phyloP scores from a whole-genome alignment of 1,140 invertebrate species.

The Leptinotarsa defecta region DNA sequence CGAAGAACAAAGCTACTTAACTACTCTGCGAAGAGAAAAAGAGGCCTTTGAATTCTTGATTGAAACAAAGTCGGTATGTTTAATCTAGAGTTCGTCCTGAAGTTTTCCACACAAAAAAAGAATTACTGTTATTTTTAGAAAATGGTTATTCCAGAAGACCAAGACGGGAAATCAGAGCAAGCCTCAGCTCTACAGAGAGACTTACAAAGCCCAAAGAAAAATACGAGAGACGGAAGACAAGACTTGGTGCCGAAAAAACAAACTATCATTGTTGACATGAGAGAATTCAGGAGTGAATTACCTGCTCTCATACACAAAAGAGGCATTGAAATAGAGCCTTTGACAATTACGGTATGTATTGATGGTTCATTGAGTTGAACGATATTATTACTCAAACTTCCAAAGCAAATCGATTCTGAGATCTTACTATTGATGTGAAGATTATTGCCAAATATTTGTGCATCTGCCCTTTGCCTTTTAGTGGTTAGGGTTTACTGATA shows the following conservation, averaged over 20 bases:
- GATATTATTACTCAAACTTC: no score
- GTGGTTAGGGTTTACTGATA: no score
- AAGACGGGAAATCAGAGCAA: slow-evolving; percentile 82
- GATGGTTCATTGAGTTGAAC: not conserved
- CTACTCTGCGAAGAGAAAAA: slow-evolving; percentile 87
- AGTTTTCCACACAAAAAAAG: not conserved
- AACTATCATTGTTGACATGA: slow-evolving; percentile 93
- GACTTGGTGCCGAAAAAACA: slow-evolving; percentile 52
- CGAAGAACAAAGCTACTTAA: slow-evolving; percentile 95
- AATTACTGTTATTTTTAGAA: slow-evolving; percentile 61
- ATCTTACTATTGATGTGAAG: no score
- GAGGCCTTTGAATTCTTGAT: slow-evolving; percentile 92
- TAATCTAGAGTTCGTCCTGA: not conserved
- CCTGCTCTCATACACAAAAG: slow-evolving; percentile 92
- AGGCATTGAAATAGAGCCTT: slow-evolving; percentile 91
- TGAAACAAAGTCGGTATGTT: slow-evolving; percentile 81
- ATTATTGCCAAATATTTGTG: no score
- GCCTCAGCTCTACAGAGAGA: slow-evolving; percentile 67
- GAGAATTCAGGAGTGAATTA: slow-evolving; percentile 96
- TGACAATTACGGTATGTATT: slow-evolving; percentile 77
- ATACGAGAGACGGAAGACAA: slow-evolving; percentile 71
- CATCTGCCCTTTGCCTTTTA: no score
- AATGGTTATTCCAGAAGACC: slow-evolving; percentile 90
- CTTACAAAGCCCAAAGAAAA: slow-evolving; percentile 55
- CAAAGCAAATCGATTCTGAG: no score